Conservation (phyloP, 2,888 invertebrate genomes). For the Apotomis betuletana region DNA sequence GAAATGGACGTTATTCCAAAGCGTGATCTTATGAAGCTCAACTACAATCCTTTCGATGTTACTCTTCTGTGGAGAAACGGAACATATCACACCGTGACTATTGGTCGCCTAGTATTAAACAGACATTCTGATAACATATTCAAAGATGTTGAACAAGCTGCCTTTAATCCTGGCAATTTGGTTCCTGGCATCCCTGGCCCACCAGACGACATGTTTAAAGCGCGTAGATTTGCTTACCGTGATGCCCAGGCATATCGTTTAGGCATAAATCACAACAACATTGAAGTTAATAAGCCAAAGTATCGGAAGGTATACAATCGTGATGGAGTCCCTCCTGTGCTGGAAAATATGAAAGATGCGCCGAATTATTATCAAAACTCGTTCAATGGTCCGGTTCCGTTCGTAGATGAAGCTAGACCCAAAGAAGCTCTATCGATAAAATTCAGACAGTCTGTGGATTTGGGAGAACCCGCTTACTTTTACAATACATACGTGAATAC, state of each 20-base stretch:
- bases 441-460: slow-evolving; percentile 27
- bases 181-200: slow-evolving; percentile 93
- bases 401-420: slow-evolving; percentile 31
- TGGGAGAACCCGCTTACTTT: slow-evolving; percentile 86
- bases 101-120: slow-evolving; percentile 90
- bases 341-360: slow-evolving; percentile 90
- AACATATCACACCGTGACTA: slow-evolving; percentile 90
- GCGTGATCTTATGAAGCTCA: slow-evolving; percentile 79
- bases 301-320: slow-evolving; percentile 88
- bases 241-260: slow-evolving; percentile 92
- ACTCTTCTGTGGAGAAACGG: slow-evolving; percentile 86
- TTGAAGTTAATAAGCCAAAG: slow-evolving; percentile 95
- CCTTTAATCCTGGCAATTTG: slow-evolving; percentile 91
- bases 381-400: slow-evolving; percentile 87
- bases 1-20: too few relatives aligned
- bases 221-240: slow-evolving; percentile 89
- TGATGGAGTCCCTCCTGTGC: slow-evolving; percentile 88
- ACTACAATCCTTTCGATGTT: slow-evolving; percentile 88
- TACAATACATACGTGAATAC: slow-evolving; percentile 84
- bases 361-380: slow-evolving; percentile 96
- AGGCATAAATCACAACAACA: slow-evolving; percentile 92
- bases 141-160: slow-evolving; percentile 92
- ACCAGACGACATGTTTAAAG: slow-evolving; percentile 92
- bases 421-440: slow-evolving; percentile 4
- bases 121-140: slow-evolving; percentile 93